Percentiles rank a stretch among this genome's conserved stretches.
These are phyloP conservation scores for Uloborus plumipes DNA, from an alignment of 2,888 invertebrate species.

Conservation along the genomic window DNA sequence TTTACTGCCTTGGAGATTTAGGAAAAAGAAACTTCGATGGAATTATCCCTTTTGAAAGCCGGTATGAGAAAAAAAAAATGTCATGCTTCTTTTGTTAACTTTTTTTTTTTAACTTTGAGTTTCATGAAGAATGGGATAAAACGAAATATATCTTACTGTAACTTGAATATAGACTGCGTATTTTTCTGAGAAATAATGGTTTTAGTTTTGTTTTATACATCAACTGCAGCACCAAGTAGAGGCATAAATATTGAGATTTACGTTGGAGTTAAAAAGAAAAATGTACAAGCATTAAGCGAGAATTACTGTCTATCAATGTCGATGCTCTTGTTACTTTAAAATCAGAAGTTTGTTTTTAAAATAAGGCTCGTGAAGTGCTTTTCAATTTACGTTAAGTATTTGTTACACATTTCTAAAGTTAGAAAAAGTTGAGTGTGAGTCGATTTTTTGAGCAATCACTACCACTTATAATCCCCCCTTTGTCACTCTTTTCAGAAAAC, in stretches of 20 bases:
- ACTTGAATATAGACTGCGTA: constrained; percentile 50
- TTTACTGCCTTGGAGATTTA: constrained; percentile 32
- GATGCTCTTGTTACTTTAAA: no score
- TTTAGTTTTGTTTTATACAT: constrained; percentile 31
- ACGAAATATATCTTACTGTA: constrained; percentile 30
- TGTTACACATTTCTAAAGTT: no score
- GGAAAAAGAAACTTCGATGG: constrained; percentile 24
- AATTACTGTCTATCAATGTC: no score
- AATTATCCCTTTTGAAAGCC: constrained; percentile 33
- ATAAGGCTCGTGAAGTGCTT: no score
- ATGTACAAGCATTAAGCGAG: no score
- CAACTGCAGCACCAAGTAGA: background rate
- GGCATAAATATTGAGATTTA: constrained; percentile 3
- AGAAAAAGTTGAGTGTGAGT: no score
- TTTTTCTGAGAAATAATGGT: constrained; percentile 32
- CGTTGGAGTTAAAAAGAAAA: background rate
- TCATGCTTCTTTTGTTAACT: background rate
- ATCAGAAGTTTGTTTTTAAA: no score
- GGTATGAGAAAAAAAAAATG: background rate
- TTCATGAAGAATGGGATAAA: constrained; percentile 8
- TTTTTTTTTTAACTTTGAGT: background rate
- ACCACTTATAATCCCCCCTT: no score
- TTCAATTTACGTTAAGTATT: no score
- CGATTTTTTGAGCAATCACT: no score
- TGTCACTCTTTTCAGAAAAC: no score